Conservation (phyloP, 2,888 invertebrate species). For the Lasioglossum malachurum region DNA sequence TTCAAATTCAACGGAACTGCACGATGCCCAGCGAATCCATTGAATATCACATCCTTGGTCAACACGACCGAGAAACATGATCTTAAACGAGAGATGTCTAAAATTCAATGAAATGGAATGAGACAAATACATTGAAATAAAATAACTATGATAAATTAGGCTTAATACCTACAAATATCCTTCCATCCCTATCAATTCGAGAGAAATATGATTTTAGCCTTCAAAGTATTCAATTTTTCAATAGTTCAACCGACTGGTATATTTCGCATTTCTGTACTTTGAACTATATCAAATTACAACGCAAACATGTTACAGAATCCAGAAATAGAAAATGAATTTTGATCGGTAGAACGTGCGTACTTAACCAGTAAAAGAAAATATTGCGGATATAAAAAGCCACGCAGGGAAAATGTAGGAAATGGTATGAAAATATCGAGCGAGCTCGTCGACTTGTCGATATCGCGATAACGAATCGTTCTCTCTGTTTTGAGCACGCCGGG, state of each 20-base stretch:
- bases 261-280: no score
- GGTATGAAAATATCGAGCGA: not conserved
- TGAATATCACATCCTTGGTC: not conserved
- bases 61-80: not conserved
- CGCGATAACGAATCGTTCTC: slow-evolving; percentile 14
- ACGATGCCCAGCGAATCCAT: not conserved
- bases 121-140: no score
- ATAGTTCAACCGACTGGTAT: no score
- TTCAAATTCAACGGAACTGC: not conserved
- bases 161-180: no score
- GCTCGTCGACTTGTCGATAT: not conserved
- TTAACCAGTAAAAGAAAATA: not conserved
- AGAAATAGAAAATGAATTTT: not conserved
- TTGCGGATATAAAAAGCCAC: not conserved
- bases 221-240: no score
- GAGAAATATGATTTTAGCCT: no score
- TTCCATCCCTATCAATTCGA: no score
- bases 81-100: not conserved
- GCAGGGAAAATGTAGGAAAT: not conserved
- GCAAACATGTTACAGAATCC: not conserved
- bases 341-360: not conserved
- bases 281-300: no score
- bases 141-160: no score
- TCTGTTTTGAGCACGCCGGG: slow-evolving; percentile 20
- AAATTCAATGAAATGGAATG: no score